Evolutionary conservation across 2,888 invertebrate species (phyloP).

Genomic region (Podabrus alpinus): DNA sequence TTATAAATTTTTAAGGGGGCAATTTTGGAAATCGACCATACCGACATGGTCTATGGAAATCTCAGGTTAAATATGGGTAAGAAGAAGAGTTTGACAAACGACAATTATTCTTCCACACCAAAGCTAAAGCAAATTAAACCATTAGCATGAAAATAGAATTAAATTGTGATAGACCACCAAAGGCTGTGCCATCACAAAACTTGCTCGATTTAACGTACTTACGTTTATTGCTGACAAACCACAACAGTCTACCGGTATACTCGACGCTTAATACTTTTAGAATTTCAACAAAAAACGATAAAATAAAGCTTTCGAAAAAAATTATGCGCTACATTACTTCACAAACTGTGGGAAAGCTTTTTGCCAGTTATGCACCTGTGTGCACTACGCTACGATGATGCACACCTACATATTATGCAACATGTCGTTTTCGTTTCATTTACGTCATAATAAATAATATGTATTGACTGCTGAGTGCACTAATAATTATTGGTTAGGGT

Average conservation of each 20-base stretch:
- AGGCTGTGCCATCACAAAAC: neutral
- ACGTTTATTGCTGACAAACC: neutral
- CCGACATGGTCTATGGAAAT: neutral
- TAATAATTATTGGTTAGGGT: too few species aligned
- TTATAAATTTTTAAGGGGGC: too few species aligned
- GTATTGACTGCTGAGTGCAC: too few species aligned
- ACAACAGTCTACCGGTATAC: neutral
- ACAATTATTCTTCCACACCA: neutral
- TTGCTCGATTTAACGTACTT: neutral
- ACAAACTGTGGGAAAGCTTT: neutral
- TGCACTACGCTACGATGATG: neutral
- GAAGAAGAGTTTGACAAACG: neutral
- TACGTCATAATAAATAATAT: too few species aligned
- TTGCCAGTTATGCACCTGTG: neutral
- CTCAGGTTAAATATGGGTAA: neutral
- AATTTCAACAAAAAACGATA: neutral
- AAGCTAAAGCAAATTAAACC: neutral
- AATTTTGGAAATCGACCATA: too few species aligned
- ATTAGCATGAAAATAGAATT: neutral
- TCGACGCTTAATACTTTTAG: neutral
- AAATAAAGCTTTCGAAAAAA: neutral
- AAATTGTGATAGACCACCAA: neutral
- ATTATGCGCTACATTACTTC: neutral
- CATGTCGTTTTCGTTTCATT: neutral
- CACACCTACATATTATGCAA: neutral